Evolutionary conservation across 2,888 invertebrate species (phyloP).

Genomic region (Siphlonurus alternatus): DNA sequence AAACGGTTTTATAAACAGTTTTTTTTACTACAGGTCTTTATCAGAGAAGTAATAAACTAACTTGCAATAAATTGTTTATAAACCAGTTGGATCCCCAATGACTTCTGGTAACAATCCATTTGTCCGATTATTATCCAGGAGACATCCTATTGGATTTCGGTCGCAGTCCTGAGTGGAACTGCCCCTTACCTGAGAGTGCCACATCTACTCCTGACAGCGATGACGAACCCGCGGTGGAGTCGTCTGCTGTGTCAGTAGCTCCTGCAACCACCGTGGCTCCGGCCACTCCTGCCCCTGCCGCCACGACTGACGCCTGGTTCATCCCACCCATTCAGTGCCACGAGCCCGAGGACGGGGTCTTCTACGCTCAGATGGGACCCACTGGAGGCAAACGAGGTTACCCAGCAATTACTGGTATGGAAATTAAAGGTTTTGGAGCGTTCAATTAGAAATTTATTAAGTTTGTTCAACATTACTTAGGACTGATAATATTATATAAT

Average conservation of each 20-base stretch:
- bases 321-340: constrained; percentile 78
- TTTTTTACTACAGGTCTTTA: no score
- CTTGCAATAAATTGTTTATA: no score
- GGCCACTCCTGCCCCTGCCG: constrained; percentile 13
- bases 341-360: constrained; percentile 80
- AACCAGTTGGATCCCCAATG: no score
- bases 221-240: constrained; percentile 12
- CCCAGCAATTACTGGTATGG: constrained; percentile 65
- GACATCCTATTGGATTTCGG: constrained; percentile 72
- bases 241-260: constrained; percentile 7
- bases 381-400: constrained; percentile 83
- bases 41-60: no score
- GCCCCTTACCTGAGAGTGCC: constrained; percentile 61
- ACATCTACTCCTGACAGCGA: constrained; percentile 23
- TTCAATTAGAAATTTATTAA: no score
- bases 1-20: no score
- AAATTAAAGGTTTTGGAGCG: no score
- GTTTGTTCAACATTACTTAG: no score
- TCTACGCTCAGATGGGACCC: constrained; percentile 86
- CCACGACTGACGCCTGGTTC: constrained; percentile 49
- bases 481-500: no score
- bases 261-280: constrained; percentile 12
- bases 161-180: constrained; percentile 79
- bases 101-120: no score
- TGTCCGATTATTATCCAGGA: no score